Evolutionary conservation across 1,140 invertebrate genomes (phyloP).

Genomic region (Camponotus floridanus): DNA sequence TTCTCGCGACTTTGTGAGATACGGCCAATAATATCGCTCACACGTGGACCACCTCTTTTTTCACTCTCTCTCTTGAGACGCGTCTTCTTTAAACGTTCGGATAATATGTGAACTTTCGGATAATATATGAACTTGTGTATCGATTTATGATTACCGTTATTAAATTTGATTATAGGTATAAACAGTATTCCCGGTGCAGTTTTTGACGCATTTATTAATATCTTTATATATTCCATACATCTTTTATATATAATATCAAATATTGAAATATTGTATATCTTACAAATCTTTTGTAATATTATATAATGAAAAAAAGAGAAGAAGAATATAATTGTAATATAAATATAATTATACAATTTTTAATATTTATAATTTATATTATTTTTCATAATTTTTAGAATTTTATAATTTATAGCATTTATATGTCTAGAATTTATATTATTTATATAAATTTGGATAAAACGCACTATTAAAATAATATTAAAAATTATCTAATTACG

Average conservation of each 20-base stretch:
- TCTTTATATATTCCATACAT: neutral
- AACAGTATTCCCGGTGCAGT: too few relatives aligned
- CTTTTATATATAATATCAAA: neutral
- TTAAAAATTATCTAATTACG: slow-evolving; percentile 2
- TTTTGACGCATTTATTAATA: neutral
- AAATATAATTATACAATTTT: too few relatives aligned
- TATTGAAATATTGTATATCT: neutral
- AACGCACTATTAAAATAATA: neutral
- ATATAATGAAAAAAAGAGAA: neutral
- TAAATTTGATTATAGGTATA: neutral
- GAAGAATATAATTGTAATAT: neutral
- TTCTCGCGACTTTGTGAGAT: neutral
- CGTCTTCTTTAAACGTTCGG: neutral
- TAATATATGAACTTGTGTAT: neutral
- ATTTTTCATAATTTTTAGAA: too few relatives aligned
- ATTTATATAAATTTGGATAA: neutral
- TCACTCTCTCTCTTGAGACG: neutral
- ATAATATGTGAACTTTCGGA: neutral
- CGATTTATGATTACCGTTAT: neutral
- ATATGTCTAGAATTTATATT: too few relatives aligned
- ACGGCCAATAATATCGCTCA: neutral
- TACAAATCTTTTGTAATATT: neutral
- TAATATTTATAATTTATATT: too few relatives aligned
- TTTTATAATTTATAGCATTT: neutral
- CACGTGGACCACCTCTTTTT: slow-evolving; percentile 14